Evolutionary conservation across 2,888 invertebrate genomes (phyloP).

Genomic region (Lagria hirta): DNA sequence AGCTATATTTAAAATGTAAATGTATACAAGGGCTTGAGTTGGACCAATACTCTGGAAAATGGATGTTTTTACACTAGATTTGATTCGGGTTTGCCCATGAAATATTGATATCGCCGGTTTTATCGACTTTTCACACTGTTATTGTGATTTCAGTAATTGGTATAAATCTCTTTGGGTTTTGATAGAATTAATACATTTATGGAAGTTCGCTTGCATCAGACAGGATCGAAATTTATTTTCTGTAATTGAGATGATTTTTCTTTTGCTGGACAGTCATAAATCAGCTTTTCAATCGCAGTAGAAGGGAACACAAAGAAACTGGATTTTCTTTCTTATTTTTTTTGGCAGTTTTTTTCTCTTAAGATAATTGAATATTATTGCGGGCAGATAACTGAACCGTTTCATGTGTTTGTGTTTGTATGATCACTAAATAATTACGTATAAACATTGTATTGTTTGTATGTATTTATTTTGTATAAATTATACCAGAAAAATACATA

Average conservation of each 20-base stretch:
- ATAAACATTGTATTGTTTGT: too few species aligned
- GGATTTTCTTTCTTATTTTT: constrained; percentile 9
- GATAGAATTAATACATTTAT: constrained; percentile 12
- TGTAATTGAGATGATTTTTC: constrained; percentile 23
- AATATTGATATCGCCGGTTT: constrained; percentile 12
- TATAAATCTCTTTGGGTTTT: background rate
- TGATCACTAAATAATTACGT: too few species aligned
- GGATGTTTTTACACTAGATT: constrained; percentile 21
- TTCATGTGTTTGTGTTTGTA: too few species aligned
- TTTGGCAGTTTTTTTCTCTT: too few species aligned
- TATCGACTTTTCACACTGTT: background rate
- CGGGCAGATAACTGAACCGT: background rate
- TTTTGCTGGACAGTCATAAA: constrained; percentile 12
- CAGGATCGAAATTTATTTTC: background rate
- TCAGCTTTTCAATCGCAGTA: constrained; percentile 19
- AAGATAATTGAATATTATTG: too few species aligned
- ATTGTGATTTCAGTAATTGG: background rate
- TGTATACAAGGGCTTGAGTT: constrained; percentile 9
- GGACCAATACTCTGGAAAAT: constrained; percentile 19
- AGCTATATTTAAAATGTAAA: constrained; percentile 21
- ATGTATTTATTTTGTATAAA: too few species aligned
- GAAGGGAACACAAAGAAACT: constrained; percentile 14
- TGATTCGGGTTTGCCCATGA: constrained; percentile 15
- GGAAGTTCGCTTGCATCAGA: background rate
- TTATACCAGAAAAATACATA: too few species aligned